A percentile compares a stretch with the other conserved stretches of the same genome.
Evolutionary conservation across 2,113 vertebrate genomes (phyloP).

Genomic region (Piprites chloris): DNA sequence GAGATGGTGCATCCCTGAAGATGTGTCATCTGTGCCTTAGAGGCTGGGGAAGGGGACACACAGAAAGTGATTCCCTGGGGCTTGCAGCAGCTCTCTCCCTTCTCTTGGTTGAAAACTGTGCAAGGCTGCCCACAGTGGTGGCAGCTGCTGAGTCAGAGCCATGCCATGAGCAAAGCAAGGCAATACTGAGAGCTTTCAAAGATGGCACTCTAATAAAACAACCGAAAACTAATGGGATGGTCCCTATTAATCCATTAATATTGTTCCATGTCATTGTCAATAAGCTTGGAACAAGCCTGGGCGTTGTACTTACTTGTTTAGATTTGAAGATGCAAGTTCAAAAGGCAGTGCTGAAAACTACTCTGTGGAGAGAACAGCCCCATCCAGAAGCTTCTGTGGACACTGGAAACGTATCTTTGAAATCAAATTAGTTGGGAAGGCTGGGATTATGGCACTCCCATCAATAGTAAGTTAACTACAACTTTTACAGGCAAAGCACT

Average conservation of each 20-base stretch:
- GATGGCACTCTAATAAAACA: not conserved
- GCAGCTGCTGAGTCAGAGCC: not conserved
- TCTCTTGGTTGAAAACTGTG: not conserved
- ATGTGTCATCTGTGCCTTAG: not conserved
- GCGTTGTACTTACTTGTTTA: not conserved
- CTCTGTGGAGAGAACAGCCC: not conserved
- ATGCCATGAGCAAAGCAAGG: not conserved
- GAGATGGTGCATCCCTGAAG: not conserved
- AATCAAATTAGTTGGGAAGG: not conserved
- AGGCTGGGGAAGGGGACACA: not conserved
- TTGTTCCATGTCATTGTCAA: not conserved
- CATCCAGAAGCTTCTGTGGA: not conserved
- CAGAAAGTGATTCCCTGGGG: not conserved
- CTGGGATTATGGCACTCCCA: not conserved
- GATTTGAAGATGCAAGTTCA: not conserved
- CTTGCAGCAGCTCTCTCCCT: not conserved
- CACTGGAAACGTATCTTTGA: not conserved
- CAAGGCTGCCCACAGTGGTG: constrained; percentile 19
- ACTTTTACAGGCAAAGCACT: not conserved
- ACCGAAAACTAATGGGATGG: not conserved
- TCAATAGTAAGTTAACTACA: not conserved
- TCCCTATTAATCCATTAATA: not conserved
- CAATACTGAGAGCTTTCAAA: not conserved
- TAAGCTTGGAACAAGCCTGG: not conserved
- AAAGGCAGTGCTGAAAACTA: not conserved